Percentiles rank a stretch among this genome's conserved stretches.
phyloP scores from a whole-genome alignment of 2,797 vertebrate species.

The Onychomys torridus region DNA sequence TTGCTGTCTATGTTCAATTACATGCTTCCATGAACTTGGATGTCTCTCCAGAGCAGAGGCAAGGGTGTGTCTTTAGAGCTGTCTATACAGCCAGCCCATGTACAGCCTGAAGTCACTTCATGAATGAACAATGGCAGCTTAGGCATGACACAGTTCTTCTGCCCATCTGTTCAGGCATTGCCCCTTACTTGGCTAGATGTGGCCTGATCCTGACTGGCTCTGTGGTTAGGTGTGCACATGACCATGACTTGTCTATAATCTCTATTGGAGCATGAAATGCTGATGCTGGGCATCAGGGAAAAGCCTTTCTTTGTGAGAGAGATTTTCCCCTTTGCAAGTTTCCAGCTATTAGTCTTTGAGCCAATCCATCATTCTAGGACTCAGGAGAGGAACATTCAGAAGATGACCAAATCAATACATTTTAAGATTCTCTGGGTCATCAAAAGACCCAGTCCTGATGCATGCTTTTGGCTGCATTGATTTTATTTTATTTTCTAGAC shows the following conservation, averaged over 20 bases:
- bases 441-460: neutral
- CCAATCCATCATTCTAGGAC: conserved; percentile 25
- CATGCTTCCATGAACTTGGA: fast-evolving
- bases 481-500: conserved; percentile 37
- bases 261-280: neutral
- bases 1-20: fast-evolving
- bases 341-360: conserved; percentile 44
- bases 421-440: conserved; percentile 54
- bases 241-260: neutral
- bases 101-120: neutral
- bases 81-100: neutral
- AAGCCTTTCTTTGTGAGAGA: conserved; percentile 5
- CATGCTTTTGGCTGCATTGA: conserved; percentile 20
- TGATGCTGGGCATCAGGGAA: neutral
- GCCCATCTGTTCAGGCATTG: neutral
- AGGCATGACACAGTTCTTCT: neutral
- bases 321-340: conserved; percentile 37
- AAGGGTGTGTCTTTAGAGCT: too few species aligned
- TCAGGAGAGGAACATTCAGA: neutral
- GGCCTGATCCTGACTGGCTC: neutral
- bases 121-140: neutral
- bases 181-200: neutral
- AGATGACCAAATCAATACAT: conserved; percentile 1
- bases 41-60: neutral
- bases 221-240: fast-evolving